These are phyloP conservation scores for Drosophila kanapiae DNA, from an alignment of 1,140 invertebrate species.

Conservation along the genomic window DNA sequence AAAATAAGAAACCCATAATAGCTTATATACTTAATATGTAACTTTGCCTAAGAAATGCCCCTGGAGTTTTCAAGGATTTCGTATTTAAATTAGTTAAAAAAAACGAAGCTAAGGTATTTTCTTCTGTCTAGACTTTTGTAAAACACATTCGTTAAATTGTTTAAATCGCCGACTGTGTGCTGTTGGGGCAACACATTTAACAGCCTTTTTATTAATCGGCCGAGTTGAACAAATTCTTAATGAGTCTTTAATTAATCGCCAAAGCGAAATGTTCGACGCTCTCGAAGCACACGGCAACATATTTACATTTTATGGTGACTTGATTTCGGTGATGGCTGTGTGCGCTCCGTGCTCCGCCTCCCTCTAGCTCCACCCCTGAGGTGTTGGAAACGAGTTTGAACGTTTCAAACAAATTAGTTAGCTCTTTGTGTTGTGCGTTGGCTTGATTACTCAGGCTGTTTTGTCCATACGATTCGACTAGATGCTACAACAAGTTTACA, in stretches of 20 bases:
- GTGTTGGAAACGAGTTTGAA: slow-evolving; percentile 70
- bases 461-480: slow-evolving; percentile 39
- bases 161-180: slow-evolving; percentile 10
- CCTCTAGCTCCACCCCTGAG: slow-evolving; percentile 69
- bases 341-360: slow-evolving; percentile 14
- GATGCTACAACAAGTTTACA: slow-evolving; percentile 52
- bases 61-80: neutral
- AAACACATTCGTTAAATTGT: slow-evolving; percentile 9
- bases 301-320: slow-evolving; percentile 71
- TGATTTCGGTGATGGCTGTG: slow-evolving; percentile 61
- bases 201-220: slow-evolving; percentile 72
- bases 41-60: neutral
- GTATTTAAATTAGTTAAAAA: neutral
- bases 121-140: slow-evolving; percentile 1
- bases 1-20: neutral
- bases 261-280: slow-evolving; percentile 51
- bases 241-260: slow-evolving; percentile 81
- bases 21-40: neutral
- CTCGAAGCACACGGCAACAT: slow-evolving; percentile 16
- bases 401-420: slow-evolving; percentile 60
- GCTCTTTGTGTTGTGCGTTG: slow-evolving; percentile 51
- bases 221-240: slow-evolving; percentile 76
- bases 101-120: neutral
- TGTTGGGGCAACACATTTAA: slow-evolving; percentile 34
- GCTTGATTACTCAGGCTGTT: slow-evolving; percentile 48